phyloP scores from a whole-genome alignment of 2,797 vertebrate species.

The Nyctibius grandis region DNA sequence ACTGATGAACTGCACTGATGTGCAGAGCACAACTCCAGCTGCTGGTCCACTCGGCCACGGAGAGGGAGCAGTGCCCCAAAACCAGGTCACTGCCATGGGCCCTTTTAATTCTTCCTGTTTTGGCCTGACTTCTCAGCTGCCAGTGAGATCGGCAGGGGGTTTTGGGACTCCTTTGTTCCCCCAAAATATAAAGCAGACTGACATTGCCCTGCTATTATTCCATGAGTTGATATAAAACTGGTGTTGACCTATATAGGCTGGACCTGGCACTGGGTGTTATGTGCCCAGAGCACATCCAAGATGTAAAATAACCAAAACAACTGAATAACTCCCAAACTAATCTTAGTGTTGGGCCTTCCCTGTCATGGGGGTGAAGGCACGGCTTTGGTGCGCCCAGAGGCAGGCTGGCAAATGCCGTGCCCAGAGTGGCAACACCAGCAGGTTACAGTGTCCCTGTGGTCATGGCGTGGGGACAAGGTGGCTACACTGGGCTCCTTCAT shows the following conservation, averaged over 20 bases:
- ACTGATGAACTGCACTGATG: neutral
- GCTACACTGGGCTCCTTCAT: neutral
- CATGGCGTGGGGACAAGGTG: neutral
- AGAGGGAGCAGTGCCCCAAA: neutral
- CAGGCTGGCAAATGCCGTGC: accelerated
- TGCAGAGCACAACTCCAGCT: neutral
- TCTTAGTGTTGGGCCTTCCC: neutral
- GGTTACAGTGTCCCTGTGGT: neutral
- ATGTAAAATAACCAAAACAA: neutral
- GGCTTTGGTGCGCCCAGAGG: neutral
- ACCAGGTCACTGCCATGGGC: neutral
- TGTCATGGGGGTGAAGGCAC: neutral
- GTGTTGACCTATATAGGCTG: neutral
- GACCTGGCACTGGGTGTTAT: accelerated
- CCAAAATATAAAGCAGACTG: neutral
- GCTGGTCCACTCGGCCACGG: neutral
- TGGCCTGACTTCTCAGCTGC: neutral
- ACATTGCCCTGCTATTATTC: neutral
- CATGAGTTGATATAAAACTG: neutral
- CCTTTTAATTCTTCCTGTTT: neutral
- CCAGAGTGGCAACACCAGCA: accelerated
- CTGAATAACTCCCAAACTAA: neutral
- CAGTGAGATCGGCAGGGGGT: neutral
- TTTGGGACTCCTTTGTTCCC: neutral
- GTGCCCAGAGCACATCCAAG: neutral